phyloP scores from a whole-genome alignment of 2,113 vertebrate genomes.

The Furnarius figulus region DNA sequence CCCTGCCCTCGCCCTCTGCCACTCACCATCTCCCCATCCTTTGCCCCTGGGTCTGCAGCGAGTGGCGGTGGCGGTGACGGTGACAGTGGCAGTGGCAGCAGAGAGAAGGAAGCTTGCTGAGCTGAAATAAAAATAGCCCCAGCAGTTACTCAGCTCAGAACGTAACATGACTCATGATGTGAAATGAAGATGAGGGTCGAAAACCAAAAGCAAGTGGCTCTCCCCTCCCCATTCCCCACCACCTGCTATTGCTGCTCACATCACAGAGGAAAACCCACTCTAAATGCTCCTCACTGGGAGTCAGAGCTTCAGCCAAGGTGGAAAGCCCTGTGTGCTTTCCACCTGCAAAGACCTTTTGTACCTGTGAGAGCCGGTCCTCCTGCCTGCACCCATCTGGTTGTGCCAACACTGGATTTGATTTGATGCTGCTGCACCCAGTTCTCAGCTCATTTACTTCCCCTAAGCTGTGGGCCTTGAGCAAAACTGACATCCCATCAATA shows the following conservation, averaged over 20 bases:
- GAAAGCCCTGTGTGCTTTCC: accelerated
- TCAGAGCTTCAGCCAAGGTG: not conserved
- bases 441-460: not conserved
- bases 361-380: not conserved
- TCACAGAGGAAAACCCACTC: not conserved
- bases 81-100: not conserved
- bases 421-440: not conserved
- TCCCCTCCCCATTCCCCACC: not conserved
- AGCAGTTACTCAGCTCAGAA: slow-evolving; percentile 82
- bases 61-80: not conserved
- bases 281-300: accelerated
- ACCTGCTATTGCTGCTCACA: not conserved
- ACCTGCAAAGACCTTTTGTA: not conserved
- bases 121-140: slow-evolving; percentile 80
- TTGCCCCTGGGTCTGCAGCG: not conserved
- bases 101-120: slow-evolving; percentile 76
- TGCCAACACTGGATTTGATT: not conserved
- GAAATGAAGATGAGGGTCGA: slow-evolving; percentile 67
- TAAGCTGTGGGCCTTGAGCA: accelerated
- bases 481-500: not conserved
- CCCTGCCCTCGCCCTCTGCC: slow-evolving; percentile 51
- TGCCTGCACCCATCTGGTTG: not conserved
- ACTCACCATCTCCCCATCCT: slow-evolving; percentile 68
- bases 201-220: slow-evolving; percentile 28
- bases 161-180: slow-evolving; percentile 78